Percentiles rank a stretch among this genome's conserved stretches.
Evolutionary conservation across 2,797 vertebrate species (phyloP).

Genomic region (Anolis apletophallus): DNA sequence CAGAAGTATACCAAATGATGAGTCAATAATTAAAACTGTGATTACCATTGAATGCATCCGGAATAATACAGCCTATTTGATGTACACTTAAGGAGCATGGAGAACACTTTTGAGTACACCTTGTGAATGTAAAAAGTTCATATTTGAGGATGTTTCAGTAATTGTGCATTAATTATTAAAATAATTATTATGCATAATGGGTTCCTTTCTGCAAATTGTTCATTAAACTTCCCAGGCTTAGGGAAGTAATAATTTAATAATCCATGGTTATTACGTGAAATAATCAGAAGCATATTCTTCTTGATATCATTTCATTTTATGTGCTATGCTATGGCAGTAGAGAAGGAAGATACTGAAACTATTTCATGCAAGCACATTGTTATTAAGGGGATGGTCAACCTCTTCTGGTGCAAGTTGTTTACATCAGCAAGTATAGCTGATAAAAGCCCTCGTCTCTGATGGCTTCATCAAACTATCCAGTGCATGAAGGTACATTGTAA

Average conservation of each 20-base stretch:
- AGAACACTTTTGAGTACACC: too few relatives aligned
- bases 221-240: not conserved
- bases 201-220: not conserved
- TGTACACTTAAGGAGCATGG: too few relatives aligned
- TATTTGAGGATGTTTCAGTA: too few relatives aligned
- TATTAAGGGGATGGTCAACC: not conserved
- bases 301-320: not conserved
- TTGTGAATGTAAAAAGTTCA: too few relatives aligned
- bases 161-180: too few relatives aligned
- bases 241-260: not conserved
- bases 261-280: not conserved
- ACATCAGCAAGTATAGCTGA: not conserved
- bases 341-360: not conserved
- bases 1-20: too few relatives aligned
- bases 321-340: not conserved
- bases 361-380: not conserved
- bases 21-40: too few relatives aligned
- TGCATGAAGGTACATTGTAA: not conserved
- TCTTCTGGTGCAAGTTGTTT: not conserved
- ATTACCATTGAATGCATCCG: too few relatives aligned
- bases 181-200: too few relatives aligned
- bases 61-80: too few relatives aligned
- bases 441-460: not conserved
- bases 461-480: not conserved
- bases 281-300: not conserved